These are phyloP conservation scores for Sebastolobus alascanus DNA, from an alignment of 2,797 vertebrate genomes.

Conservation along the genomic window DNA sequence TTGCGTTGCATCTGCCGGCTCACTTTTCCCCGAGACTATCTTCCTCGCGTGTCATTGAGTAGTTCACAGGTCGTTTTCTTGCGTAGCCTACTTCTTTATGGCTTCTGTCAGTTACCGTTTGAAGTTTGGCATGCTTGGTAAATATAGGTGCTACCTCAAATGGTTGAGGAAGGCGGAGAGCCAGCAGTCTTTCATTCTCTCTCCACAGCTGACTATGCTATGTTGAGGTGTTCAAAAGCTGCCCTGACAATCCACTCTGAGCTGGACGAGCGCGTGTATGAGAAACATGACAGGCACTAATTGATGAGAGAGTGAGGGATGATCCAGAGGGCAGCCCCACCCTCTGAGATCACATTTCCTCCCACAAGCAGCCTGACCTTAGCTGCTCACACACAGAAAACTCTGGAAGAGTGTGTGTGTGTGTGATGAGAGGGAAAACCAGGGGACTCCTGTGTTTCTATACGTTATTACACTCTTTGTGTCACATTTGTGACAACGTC, in stretches of 20 bases:
- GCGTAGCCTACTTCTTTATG: slow-evolving; percentile 19
- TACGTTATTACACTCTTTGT: not conserved
- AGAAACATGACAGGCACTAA: slow-evolving; percentile 76
- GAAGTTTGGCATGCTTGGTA: slow-evolving; percentile 51
- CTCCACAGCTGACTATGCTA: slow-evolving; percentile 51
- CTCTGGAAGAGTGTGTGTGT: slow-evolving; percentile 47
- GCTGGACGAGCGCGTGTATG: slow-evolving; percentile 47
- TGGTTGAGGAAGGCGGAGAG: slow-evolving; percentile 19
- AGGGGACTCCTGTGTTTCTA: not conserved
- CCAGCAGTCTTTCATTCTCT: slow-evolving; percentile 45
- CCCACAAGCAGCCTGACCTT: slow-evolving; percentile 70
- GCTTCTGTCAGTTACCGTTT: slow-evolving; percentile 28
- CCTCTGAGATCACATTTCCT: slow-evolving; percentile 79
- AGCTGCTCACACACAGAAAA: slow-evolving; percentile 52
- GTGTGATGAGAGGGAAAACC: not conserved
- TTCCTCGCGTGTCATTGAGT: slow-evolving; percentile 53
- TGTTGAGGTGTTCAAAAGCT: slow-evolving; percentile 53
- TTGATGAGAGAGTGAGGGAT: slow-evolving; percentile 64
- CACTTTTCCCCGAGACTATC: slow-evolving; percentile 42
- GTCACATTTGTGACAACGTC: not conserved
- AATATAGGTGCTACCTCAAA: slow-evolving; percentile 56
- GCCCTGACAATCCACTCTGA: slow-evolving; percentile 59
- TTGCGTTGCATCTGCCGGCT: slow-evolving; percentile 51
- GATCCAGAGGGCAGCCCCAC: slow-evolving; percentile 75
- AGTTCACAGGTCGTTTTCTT: slow-evolving; percentile 60